Percentiles rank a stretch among this genome's conserved stretches.
Evolutionary conservation across 1,140 invertebrate genomes (phyloP).

Genomic region (Choristoneura fumiferana): DNA sequence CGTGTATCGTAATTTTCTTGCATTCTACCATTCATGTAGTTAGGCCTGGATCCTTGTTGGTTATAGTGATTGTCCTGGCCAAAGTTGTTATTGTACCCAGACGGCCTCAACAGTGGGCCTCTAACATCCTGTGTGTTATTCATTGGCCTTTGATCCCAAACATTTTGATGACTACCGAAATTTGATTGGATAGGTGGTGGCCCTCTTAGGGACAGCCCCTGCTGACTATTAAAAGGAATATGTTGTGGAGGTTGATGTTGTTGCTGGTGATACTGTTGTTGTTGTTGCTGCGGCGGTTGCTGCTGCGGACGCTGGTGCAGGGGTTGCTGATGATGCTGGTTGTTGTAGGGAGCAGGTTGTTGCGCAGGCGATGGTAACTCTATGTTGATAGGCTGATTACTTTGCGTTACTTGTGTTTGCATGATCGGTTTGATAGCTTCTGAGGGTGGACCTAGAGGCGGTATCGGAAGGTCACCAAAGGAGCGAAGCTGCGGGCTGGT

Average conservation of each 20-base stretch:
- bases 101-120: constrained; percentile 3
- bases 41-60: constrained; percentile 35
- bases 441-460: neutral
- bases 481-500: constrained; percentile 50
- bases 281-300: no score
- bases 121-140: constrained; percentile 20
- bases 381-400: no score
- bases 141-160: constrained; percentile 17
- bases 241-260: neutral
- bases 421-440: neutral
- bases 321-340: no score
- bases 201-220: neutral
- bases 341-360: no score
- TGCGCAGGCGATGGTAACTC: no score
- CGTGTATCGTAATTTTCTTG: constrained; percentile 33
- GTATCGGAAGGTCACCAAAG: constrained; percentile 53
- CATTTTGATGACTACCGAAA: constrained; percentile 17
- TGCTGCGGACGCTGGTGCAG: no score
- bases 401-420: constrained; percentile 11
- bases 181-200: neutral
- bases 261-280: no score
- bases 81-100: constrained; percentile 22
- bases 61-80: constrained; percentile 10
- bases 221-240: neutral
- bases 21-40: constrained; percentile 33